Evolutionary conservation across 2,888 invertebrate genomes (phyloP).

Genomic region (Eudemis profundana): DNA sequence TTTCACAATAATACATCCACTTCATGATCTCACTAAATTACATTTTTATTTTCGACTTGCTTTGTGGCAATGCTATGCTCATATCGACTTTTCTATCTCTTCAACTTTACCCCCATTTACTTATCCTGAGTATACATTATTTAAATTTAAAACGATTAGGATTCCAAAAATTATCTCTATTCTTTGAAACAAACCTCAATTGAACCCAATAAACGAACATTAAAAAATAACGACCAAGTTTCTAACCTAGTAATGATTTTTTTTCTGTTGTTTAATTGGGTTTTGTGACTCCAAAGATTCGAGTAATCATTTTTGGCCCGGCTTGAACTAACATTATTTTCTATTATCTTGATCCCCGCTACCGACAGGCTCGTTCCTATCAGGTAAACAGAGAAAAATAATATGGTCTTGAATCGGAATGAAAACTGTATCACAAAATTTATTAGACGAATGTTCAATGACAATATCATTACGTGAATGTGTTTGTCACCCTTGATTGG

Average conservation of each 20-base stretch:
- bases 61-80: conserved; percentile 84
- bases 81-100: conserved; percentile 60
- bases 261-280: conserved; percentile 8
- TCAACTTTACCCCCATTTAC: conserved; percentile 57
- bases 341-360: conserved; percentile 87
- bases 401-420: conserved; percentile 80
- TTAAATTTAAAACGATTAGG: conserved; percentile 28
- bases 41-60: conserved; percentile 78
- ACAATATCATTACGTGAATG: conserved; percentile 65
- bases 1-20: conserved; percentile 60
- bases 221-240: background rate
- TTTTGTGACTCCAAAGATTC: conserved; percentile 52
- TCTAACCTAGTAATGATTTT: background rate
- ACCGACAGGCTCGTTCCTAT: conserved; percentile 93
- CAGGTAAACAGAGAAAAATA: conserved; percentile 89
- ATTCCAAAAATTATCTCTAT: conserved; percentile 28
- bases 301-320: conserved; percentile 51
- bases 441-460: conserved; percentile 79
- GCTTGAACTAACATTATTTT: conserved; percentile 85
- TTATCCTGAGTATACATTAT: conserved; percentile 45
- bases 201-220: background rate
- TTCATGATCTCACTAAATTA: conserved; percentile 71
- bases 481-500: conserved; percentile 78
- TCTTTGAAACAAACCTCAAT: conserved; percentile 36
- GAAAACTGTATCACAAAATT: conserved; percentile 81